Percentiles rank a stretch among this genome's conserved stretches.
Evolutionary conservation across 2,888 invertebrate species (phyloP).

Genomic region (Autographa gamma): DNA sequence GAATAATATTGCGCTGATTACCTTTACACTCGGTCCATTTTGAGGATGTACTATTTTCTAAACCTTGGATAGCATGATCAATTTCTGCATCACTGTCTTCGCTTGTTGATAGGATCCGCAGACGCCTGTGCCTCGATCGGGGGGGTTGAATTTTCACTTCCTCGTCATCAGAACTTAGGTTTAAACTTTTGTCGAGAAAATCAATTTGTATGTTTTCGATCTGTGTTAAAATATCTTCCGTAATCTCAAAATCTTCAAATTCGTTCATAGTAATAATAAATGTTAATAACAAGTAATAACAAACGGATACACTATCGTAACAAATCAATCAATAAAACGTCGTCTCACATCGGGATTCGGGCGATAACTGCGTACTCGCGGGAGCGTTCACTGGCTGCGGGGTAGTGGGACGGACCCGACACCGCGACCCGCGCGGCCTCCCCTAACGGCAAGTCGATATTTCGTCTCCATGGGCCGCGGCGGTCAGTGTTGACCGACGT

Average conservation of each 20-base stretch:
- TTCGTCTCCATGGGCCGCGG: conserved; percentile 44
- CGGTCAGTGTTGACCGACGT: conserved; percentile 51
- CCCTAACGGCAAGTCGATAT: conserved; percentile 41
- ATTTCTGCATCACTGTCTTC: conserved; percentile 10
- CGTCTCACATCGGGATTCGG: not conserved
- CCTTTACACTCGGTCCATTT: conserved; percentile 41
- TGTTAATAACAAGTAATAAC: not conserved
- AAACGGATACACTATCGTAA: conserved; percentile 1
- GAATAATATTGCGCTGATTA: conserved; percentile 50
- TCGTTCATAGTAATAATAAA: conserved; percentile 11
- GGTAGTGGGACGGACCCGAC: conserved; percentile 16
- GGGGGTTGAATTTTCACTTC: conserved; percentile 38
- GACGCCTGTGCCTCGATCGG: not conserved
- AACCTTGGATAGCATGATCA: conserved; percentile 3
- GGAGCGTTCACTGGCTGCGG: not conserved
- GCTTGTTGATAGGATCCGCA: not conserved
- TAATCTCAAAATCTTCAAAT: conserved; percentile 47
- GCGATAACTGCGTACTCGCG: conserved; percentile 6
- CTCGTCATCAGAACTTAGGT: conserved; percentile 43
- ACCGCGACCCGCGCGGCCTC: conserved; percentile 50
- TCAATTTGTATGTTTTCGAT: conserved; percentile 53
- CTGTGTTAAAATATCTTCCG: conserved; percentile 36
- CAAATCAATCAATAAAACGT: not conserved
- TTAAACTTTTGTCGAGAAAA: conserved; percentile 47
- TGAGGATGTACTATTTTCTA: conserved; percentile 2